phyloP scores from a whole-genome alignment of 2,888 invertebrate genomes.

The Eupsilia transversa region DNA sequence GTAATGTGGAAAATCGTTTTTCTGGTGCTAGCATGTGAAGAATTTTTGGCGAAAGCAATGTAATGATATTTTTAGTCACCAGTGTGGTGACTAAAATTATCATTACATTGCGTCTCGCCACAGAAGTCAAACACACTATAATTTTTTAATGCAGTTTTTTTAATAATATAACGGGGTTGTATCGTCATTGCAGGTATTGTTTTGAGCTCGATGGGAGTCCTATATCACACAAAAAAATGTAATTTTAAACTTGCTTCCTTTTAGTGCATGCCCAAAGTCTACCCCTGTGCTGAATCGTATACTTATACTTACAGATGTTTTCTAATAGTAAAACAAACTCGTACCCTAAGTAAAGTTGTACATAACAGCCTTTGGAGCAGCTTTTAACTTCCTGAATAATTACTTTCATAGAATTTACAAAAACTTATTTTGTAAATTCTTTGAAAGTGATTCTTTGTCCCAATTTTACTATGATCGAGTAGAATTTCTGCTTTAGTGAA shows the following conservation, averaged over 20 bases:
- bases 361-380: not conserved
- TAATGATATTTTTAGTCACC: not conserved
- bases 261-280: not conserved
- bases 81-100: too few species aligned
- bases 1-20: slow-evolving; percentile 22
- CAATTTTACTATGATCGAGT: slow-evolving; percentile 1
- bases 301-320: not conserved
- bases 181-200: not conserved
- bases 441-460: too few species aligned
- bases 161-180: too few species aligned
- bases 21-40: not conserved
- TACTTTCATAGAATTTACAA: slow-evolving; percentile 13
- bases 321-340: not conserved
- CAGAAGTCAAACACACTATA: not conserved
- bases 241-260: not conserved
- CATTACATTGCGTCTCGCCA: not conserved
- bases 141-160: not conserved
- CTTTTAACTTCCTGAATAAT: slow-evolving; percentile 12
- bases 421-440: too few species aligned
- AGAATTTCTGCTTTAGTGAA: not conserved
- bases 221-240: too few species aligned
- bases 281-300: not conserved
- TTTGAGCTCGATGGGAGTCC: too few species aligned
- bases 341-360: not conserved
- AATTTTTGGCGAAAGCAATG: not conserved